A percentile compares a stretch with the other conserved stretches of the same genome.
phyloP scores from a whole-genome alignment of 2,113 vertebrate genomes.

The Morphnarchus princeps region DNA sequence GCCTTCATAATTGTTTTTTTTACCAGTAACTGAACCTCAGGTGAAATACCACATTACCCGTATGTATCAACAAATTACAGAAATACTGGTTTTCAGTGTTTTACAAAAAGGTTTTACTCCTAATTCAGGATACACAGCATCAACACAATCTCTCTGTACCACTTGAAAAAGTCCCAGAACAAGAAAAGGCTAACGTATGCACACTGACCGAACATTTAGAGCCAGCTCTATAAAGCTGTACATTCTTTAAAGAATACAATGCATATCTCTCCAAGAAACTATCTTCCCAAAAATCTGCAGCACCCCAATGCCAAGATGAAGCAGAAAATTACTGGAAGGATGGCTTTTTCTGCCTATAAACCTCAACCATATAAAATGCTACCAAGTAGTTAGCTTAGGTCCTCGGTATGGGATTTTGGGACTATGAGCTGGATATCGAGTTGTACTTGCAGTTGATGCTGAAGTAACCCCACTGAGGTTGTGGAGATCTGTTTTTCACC shows the following conservation, averaged over 20 bases:
- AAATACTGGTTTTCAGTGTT: background rate
- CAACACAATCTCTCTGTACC: background rate
- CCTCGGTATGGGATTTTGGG: background rate
- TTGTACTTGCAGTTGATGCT: background rate
- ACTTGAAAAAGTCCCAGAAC: background rate
- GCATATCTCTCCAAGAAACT: background rate
- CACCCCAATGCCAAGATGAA: background rate
- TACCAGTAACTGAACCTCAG: background rate
- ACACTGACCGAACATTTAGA: background rate
- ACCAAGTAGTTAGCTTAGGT: background rate
- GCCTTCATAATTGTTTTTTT: background rate
- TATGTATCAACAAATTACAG: background rate
- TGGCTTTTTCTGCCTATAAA: background rate
- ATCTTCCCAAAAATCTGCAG: background rate
- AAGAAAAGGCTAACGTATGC: background rate
- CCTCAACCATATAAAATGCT: background rate
- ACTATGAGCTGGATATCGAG: too few relatives aligned
- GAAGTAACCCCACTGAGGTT: background rate
- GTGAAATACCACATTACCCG: background rate
- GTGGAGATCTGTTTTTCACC: background rate
- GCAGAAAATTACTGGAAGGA: background rate
- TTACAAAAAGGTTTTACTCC: background rate
- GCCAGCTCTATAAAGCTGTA: background rate
- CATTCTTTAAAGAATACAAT: rapidly evolving
- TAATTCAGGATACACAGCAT: rapidly evolving